Evolutionary conservation across 2,888 invertebrate genomes (phyloP), one percentile per base, ranked within the genome.

Genomic region (Horisme vitalbata): DNA sequence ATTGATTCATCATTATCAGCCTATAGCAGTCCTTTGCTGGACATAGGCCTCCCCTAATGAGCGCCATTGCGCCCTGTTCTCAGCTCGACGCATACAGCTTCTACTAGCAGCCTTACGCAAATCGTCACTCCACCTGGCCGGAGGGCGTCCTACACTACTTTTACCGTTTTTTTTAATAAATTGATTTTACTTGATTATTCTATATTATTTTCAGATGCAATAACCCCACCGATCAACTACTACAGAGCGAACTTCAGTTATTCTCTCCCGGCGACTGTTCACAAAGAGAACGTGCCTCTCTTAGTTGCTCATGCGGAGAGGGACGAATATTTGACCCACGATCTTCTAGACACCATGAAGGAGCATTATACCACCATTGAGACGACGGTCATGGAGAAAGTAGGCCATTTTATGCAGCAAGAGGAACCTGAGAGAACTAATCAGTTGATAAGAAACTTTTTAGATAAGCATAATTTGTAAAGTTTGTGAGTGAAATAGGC

Each of bases 181-280:
- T 18, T 2, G 5, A 5, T 18, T 18, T 18, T n/a, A n/a, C n/a
- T n/a, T n/a, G n/a, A n/a, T n/a, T n/a, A n/a, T n/a, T n/a, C n/a
- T n/a, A n/a, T n/a, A n/a, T n/a, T n/a, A n/a, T 83, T 12, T 28
- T 11, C 79, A 92, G 92, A 67, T 58, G 90, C 91, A 0, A 71
- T 91, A 23, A 92, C 91, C 1, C 77, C 85, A 1, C 91, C 92
- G 0, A 66, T 92, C 8, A 91, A 92, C 63, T 92, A 91, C 71
- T 92, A 92, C 62, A 76, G 92, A 30, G 90, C 90, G 1, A 90
- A 90, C 59, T 75, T 85, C 52, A 31, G 45, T 1, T 74, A 66
- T 48, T 52, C 59, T 0, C 15, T 74, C 2, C 61, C 75, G 8
- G 65, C 73, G 3, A 78, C 71, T 21, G 51, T 71, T 7, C 58